Percentiles rank a stretch among this genome's conserved stretches.
Evolutionary conservation across 2,113 vertebrate species (phyloP).

Genomic region (Ascaphus truei): DNA sequence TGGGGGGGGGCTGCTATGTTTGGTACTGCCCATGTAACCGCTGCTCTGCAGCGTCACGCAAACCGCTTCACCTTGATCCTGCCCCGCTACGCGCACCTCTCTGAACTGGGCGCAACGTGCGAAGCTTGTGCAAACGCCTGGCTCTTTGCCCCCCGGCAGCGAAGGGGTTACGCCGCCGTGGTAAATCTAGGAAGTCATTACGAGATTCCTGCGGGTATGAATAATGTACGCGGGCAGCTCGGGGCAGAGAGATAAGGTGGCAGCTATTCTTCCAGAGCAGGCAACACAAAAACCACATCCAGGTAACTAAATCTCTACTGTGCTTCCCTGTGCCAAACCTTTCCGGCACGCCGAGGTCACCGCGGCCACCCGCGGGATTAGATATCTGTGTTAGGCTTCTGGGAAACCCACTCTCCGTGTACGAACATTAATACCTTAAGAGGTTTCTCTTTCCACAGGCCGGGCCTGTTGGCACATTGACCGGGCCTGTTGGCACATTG

Average conservation of each 20-base stretch:
- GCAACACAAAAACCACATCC: conserved; percentile 18
- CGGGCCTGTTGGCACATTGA: too few species aligned
- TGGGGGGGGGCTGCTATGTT: too few species aligned
- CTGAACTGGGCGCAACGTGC: too few species aligned
- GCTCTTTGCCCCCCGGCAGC: too few species aligned
- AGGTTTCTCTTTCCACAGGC: too few species aligned
- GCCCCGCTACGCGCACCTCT: too few species aligned
- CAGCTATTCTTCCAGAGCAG: conserved; percentile 9
- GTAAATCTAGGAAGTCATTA: conserved; percentile 23
- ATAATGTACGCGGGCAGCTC: conserved; percentile 27
- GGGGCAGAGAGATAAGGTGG: conserved; percentile 27
- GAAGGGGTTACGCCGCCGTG: not conserved
- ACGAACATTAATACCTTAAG: too few species aligned
- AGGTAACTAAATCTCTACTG: conserved; percentile 23
- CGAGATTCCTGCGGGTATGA: conserved; percentile 25
- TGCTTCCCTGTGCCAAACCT: not conserved
- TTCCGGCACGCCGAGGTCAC: conserved; percentile 28
- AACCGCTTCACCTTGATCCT: too few species aligned
- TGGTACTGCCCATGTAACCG: too few species aligned
- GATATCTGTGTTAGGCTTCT: conserved; percentile 7
- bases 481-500: not conserved
- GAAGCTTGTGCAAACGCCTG: too few species aligned
- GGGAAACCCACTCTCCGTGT: conserved; percentile 10
- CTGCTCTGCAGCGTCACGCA: too few species aligned
- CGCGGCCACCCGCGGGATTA: conserved; percentile 9